Evolutionary conservation across 2,888 invertebrate genomes (phyloP).

Genomic region (Xylota segnis): DNA sequence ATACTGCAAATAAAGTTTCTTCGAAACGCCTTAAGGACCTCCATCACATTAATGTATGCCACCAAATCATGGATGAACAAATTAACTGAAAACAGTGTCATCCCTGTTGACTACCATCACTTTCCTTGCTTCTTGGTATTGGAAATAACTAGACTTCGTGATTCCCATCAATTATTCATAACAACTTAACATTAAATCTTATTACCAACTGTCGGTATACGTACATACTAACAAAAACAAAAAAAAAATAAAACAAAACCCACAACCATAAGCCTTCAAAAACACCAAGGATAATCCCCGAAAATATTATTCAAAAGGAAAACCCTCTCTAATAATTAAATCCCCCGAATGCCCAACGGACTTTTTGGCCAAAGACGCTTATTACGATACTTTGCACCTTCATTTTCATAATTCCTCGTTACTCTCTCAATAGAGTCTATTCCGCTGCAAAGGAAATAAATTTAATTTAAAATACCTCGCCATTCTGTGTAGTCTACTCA

Average conservation of each 20-base stretch:
- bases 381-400: constrained; percentile 50
- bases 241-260: neutral
- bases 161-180: constrained; percentile 5
- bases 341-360: constrained; percentile 26
- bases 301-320: neutral
- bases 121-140: neutral
- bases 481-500: neutral
- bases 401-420: constrained; percentile 69
- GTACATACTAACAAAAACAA: neutral
- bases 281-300: constrained; percentile 41
- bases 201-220: constrained; percentile 14
- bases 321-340: constrained; percentile 22
- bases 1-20: no score
- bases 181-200: constrained; percentile 21
- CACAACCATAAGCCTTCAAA: constrained; percentile 7
- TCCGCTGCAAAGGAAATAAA: constrained; percentile 53
- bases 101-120: neutral
- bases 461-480: constrained; percentile 31
- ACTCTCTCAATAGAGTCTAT: constrained; percentile 26
- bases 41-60: no score
- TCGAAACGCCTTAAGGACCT: no score
- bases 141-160: neutral
- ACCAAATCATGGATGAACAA: neutral
- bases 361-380: constrained; percentile 33
- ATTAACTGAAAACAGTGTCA: neutral